phyloP scores from a whole-genome alignment of 2,113 vertebrate genomes.

The Brienomyrus brachyistius region DNA sequence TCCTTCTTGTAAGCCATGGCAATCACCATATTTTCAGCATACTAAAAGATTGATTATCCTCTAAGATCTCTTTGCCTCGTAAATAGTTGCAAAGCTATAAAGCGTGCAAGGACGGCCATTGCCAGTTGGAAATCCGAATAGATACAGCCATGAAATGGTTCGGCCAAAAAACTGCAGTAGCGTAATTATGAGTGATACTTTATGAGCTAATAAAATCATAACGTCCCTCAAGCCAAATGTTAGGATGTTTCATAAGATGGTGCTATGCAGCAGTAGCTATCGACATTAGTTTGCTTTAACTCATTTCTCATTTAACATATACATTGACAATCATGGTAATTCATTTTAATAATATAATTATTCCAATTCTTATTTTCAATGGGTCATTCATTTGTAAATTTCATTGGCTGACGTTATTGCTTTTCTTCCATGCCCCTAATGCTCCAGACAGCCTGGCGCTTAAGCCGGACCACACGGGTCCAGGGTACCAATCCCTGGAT shows the following conservation, averaged over 20 bases:
- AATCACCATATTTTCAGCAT: neutral
- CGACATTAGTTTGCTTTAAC: neutral
- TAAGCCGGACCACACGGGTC: neutral
- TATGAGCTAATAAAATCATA: neutral
- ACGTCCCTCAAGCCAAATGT: neutral
- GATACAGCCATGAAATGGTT: neutral
- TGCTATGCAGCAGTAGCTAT: neutral
- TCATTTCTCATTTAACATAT: neutral
- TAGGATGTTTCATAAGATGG: neutral
- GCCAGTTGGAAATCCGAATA: neutral
- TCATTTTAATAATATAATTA: neutral
- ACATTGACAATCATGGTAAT: neutral
- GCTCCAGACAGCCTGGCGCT: neutral
- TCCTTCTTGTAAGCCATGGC: neutral
- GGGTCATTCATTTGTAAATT: neutral
- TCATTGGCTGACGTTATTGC: neutral
- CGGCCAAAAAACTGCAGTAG: neutral
- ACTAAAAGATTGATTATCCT: neutral
- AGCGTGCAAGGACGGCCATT: neutral
- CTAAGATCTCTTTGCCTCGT: neutral
- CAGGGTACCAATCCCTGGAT: neutral
- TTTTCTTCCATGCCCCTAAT: neutral
- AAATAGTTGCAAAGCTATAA: neutral
- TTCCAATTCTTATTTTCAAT: neutral
- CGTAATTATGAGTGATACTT: neutral